Percentiles rank a stretch among this genome's conserved stretches.
phyloP scores from a whole-genome alignment of 92 coral and sea anemone genomes.

The Epizoanthus fatuus region DNA sequence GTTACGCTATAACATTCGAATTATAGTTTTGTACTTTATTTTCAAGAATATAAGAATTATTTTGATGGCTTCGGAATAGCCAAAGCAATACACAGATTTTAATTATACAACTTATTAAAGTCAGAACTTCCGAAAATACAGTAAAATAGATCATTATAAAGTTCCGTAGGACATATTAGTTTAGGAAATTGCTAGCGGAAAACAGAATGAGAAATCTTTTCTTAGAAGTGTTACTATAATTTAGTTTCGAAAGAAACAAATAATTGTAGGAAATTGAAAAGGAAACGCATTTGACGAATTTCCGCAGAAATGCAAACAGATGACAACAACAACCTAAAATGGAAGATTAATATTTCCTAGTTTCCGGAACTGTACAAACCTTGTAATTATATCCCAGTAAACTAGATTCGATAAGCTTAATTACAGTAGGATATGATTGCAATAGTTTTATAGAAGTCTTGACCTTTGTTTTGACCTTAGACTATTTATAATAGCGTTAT shows the following conservation, averaged over 20 bases:
- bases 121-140: no score
- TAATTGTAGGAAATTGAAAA: constrained; percentile 16
- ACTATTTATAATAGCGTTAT: constrained; percentile 18
- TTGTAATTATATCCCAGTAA: constrained; percentile 8
- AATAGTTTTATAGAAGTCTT: constrained; percentile 21
- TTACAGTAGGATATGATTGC: constrained; percentile 21
- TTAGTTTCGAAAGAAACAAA: not conserved
- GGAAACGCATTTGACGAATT: constrained; percentile 24
- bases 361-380: constrained; percentile 28
- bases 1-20: no score
- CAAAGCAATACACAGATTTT: no score
- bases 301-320: constrained; percentile 21
- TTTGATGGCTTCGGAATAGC: no score
- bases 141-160: no score
- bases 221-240: not conserved
- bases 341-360: constrained; percentile 20
- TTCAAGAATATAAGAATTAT: no score
- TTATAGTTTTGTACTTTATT: no score
- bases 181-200: no score
- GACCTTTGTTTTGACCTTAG: constrained; percentile 30
- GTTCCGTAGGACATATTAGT: no score
- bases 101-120: no score
- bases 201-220: no score
- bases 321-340: constrained; percentile 14
- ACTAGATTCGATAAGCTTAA: constrained; percentile 16